Percentiles rank a stretch among this genome's conserved stretches.
phyloP scores from a whole-genome alignment of 2,113 vertebrate genomes.

The Oryzias melastigma region DNA sequence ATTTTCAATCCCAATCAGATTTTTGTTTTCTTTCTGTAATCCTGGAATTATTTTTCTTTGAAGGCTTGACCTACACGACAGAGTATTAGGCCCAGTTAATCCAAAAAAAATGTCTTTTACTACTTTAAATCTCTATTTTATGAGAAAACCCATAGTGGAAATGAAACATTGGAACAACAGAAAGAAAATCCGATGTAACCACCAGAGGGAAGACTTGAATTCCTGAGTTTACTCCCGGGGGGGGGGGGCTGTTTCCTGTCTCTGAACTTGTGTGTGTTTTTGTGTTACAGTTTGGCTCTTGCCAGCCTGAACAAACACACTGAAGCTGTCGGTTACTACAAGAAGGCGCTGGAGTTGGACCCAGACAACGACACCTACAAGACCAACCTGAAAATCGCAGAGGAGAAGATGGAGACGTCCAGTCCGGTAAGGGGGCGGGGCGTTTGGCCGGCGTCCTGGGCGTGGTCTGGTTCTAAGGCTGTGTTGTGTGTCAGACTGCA shows the following conservation, averaged over 20 bases:
- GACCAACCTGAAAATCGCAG: constrained; percentile 91
- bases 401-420: constrained; percentile 90
- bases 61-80: too few species aligned
- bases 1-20: too few species aligned
- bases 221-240: too few species aligned
- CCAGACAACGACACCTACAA: constrained; percentile 95
- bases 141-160: too few species aligned
- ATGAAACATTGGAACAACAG: too few species aligned
- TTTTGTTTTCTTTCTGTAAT: too few species aligned
- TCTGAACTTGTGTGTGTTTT: neutral
- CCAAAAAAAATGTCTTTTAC: too few species aligned
- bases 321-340: constrained; percentile 89
- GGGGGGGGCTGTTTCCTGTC: neutral
- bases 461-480: neutral
- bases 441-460: neutral
- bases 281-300: constrained; percentile 83
- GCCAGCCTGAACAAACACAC: constrained; percentile 92
- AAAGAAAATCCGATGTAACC: too few species aligned
- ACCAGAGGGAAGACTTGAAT: too few species aligned
- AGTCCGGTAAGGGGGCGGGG: constrained; percentile 83
- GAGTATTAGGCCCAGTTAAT: too few species aligned
- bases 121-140: too few species aligned
- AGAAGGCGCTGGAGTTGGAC: constrained; percentile 93
- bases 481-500: constrained; percentile 74
- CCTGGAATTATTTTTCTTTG: too few species aligned